Evolutionary conservation across 1,140 invertebrate species (phyloP), one percentile per base, ranked within the genome.

Genomic region (Drosophila serrata): DNA sequence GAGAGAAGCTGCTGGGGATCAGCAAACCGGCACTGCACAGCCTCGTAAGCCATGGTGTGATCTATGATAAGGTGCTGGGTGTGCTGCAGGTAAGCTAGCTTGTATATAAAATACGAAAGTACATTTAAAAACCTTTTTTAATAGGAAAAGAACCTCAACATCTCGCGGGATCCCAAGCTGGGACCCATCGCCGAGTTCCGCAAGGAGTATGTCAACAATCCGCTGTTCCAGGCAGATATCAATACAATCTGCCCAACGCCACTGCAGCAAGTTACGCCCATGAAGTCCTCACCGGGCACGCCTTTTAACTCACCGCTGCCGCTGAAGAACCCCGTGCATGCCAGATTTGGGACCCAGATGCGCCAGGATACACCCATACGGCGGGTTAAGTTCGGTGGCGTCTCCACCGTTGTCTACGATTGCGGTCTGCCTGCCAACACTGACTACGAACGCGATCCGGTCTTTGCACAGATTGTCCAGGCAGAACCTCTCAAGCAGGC

Each of bases 1-100:
- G 72, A 42, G 53, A 82, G 17, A 92, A 92, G 35, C 49, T 92
- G 1, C 8, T 84, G 53, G 87, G 85, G 1, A 82, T 92, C 5
- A 92, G 86, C 57, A 74, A 62, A 5, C 62, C 77, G 0, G 80
- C 81, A 0, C 56, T 92, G 22, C 68, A 94, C 53, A 95, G 94
- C 81, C 93, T 94, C 2, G 93, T 94, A 1, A 94, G 93, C 70
- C 94, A 94, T 76, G 94, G 94, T 4, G 93, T 94, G 1, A 91
- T 95, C 11, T 95, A 94, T 74, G 94, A 95, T 37, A 94, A 94
- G 81, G 75, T 95, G 6, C 87, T 95, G 24, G 94, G 93, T 48
- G 91, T 93, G 62, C 82, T 95, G 0, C 93, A 91, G 72, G 88
- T 91, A 59, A 74, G 49, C 13, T 15, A 4, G 0, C 2, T 57